A percentile compares a stretch with the other conserved stretches of the same genome.
Conservation (phyloP, 2,113 vertebrate species). For the Atrichornis clamosus region DNA sequence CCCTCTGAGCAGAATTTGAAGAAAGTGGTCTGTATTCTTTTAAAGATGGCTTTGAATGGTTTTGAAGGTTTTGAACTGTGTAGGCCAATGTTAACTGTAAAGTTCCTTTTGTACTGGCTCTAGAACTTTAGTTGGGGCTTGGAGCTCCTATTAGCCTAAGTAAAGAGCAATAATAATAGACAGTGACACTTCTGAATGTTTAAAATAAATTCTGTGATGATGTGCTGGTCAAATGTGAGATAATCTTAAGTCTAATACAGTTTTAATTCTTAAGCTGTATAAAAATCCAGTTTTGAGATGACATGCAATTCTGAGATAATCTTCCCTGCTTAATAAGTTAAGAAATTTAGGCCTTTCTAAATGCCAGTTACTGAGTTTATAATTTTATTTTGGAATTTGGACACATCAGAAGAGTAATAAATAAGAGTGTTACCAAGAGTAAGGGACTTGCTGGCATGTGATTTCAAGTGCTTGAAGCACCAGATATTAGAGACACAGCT, state of each 20-base stretch:
- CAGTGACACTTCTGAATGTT: background rate
- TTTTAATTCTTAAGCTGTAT: background rate
- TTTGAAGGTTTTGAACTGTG: background rate
- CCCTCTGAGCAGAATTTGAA: background rate
- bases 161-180: background rate
- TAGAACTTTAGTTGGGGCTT: background rate
- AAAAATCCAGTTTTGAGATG: background rate
- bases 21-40: background rate
- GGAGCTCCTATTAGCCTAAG: background rate
- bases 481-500: background rate
- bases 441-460: background rate
- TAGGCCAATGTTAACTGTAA: background rate
- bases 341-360: background rate
- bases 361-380: background rate
- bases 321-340: background rate
- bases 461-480: background rate
- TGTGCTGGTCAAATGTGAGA: background rate
- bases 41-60: background rate
- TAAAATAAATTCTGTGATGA: background rate
- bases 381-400: background rate
- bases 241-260: background rate
- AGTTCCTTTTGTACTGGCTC: background rate
- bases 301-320: background rate
- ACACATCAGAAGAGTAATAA: background rate
- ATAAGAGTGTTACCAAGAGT: background rate